Conservation (phyloP, 2,797 vertebrate species). For the Epinephelus awoara region DNA sequence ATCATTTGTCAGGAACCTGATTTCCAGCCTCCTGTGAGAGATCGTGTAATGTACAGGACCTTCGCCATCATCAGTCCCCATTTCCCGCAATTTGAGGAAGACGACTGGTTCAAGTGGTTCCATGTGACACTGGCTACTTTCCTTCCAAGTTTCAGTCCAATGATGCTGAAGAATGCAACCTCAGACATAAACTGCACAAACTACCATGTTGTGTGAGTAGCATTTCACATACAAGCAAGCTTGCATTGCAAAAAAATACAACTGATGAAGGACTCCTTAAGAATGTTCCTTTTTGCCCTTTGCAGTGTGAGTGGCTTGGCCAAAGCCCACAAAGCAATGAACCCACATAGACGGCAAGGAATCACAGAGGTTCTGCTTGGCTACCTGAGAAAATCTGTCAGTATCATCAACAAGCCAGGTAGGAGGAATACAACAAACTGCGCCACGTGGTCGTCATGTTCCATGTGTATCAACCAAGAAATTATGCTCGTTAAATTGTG, state of each 20-base stretch:
- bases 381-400: too few relatives aligned
- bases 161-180: slow-evolving; percentile 59
- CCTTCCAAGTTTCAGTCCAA: slow-evolving; percentile 64
- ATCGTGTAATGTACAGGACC: slow-evolving; percentile 63
- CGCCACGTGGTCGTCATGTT: too few relatives aligned
- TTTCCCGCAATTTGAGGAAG: neutral
- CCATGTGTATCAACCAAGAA: too few relatives aligned
- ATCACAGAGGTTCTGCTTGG: too few relatives aligned
- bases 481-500: too few relatives aligned
- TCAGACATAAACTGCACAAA: slow-evolving; percentile 57
- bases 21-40: slow-evolving; percentile 53
- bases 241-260: neutral
- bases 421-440: too few relatives aligned
- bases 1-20: slow-evolving; percentile 42
- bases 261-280: neutral
- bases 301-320: too few relatives aligned
- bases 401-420: too few relatives aligned
- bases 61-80: slow-evolving; percentile 49
- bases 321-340: too few relatives aligned
- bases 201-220: slow-evolving; percentile 70
- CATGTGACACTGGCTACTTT: slow-evolving; percentile 41
- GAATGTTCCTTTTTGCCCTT: too few relatives aligned
- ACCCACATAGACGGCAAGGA: too few relatives aligned
- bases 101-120: slow-evolving; percentile 52
- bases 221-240: neutral